Percentiles rank a stretch among this genome's conserved stretches.
Evolutionary conservation across 2,113 vertebrate species (phyloP).

Genomic region (Eulemur rufifrons): DNA sequence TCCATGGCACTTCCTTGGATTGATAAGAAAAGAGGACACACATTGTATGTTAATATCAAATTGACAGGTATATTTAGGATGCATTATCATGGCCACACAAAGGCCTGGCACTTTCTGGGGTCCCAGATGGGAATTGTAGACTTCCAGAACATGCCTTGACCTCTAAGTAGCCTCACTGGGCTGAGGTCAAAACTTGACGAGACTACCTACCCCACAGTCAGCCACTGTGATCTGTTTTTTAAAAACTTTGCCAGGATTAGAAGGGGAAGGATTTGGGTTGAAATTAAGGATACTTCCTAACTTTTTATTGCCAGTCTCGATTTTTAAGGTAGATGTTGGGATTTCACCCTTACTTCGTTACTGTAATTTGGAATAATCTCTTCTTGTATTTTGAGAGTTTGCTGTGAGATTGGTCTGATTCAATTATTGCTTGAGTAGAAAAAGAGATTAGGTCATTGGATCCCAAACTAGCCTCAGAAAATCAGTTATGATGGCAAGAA

Average conservation of each 20-base stretch:
- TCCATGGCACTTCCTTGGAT: background rate
- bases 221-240: background rate
- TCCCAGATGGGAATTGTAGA: background rate
- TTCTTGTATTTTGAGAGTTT: background rate
- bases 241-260: background rate
- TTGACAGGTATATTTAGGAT: background rate
- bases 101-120: background rate
- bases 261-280: background rate
- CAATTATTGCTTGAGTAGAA: background rate
- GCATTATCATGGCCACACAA: background rate
- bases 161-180: background rate
- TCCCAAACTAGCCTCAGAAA: background rate
- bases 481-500: background rate
- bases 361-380: background rate
- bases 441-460: background rate
- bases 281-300: background rate
- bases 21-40: background rate
- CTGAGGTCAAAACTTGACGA: background rate
- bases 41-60: background rate
- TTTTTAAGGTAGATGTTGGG: background rate
- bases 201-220: no score
- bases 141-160: background rate
- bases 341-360: background rate
- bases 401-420: background rate
- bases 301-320: background rate